Evolutionary conservation across 2,113 vertebrate species (phyloP).

Genomic region (Toxotes jaculatrix): DNA sequence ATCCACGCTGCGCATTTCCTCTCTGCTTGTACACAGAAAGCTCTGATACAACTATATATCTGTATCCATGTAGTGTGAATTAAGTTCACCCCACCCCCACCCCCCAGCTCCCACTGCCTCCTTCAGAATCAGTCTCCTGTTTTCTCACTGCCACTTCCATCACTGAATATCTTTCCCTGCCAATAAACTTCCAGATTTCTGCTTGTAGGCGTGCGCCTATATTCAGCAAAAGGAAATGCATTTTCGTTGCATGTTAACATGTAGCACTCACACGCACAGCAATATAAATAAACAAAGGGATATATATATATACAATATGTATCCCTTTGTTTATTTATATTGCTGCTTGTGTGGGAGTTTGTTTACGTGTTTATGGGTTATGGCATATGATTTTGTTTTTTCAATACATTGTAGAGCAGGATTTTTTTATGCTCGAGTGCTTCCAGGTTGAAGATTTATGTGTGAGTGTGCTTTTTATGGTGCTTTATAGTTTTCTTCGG

Average conservation of each 20-base stretch:
- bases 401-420: constrained; percentile 3
- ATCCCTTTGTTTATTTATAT: constrained; percentile 47
- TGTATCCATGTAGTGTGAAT: constrained; percentile 58
- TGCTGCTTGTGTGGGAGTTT: constrained; percentile 60
- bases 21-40: constrained; percentile 49
- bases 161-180: constrained; percentile 28
- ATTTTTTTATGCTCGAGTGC: constrained; percentile 24
- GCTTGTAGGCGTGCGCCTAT: constrained; percentile 29
- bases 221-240: constrained; percentile 2
- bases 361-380: constrained; percentile 71
- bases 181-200: constrained; percentile 51
- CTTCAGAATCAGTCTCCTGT: constrained; percentile 49
- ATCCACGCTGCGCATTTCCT: constrained; percentile 41
- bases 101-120: background rate
- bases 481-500: constrained; percentile 54
- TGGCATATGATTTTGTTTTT: constrained; percentile 40
- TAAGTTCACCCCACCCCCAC: constrained; percentile 32
- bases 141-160: constrained; percentile 18
- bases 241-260: constrained; percentile 5
- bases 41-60: constrained; percentile 46
- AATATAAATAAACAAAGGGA: no score
- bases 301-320: background rate
- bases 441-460: constrained; percentile 68
- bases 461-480: constrained; percentile 35
- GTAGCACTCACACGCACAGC: background rate